Conservation (phyloP, 1,140 invertebrate species). For the Riptortus pedestris region DNA sequence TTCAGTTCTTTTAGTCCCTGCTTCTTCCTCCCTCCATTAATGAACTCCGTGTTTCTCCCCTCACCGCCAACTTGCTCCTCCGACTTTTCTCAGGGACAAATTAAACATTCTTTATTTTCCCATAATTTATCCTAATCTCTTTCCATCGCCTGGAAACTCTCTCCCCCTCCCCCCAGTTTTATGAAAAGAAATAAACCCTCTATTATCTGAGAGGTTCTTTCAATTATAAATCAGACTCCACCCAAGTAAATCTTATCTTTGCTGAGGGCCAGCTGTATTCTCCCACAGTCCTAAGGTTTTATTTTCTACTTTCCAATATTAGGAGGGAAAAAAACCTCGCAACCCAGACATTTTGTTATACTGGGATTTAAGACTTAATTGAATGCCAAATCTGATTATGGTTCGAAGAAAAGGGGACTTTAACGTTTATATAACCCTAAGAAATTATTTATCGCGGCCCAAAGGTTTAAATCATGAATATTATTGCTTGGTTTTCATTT, state of each 20-base stretch:
- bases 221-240: constrained; percentile 4
- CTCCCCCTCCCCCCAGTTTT: background rate
- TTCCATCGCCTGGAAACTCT: background rate
- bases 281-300: no score
- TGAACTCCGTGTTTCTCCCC: constrained; percentile 38
- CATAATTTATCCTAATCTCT: constrained; percentile 7
- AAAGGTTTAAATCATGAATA: no score
- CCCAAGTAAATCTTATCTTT: no score
- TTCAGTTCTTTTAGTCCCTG: constrained; percentile 31
- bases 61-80: constrained; percentile 38
- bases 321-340: background rate
- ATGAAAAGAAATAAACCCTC: constrained; percentile 1
- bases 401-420: background rate
- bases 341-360: background rate
- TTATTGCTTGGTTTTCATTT: no score
- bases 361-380: background rate
- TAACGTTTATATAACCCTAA: background rate
- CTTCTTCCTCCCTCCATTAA: constrained; percentile 37
- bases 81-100: constrained; percentile 6
- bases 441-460: background rate
- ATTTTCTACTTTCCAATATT: no score
- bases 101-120: constrained; percentile 15
- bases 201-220: constrained; percentile 4
- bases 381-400: background rate
- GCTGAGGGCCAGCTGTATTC: no score